phyloP scores from a whole-genome alignment of 2,113 vertebrate genomes.

The Muscicapa adusta region DNA sequence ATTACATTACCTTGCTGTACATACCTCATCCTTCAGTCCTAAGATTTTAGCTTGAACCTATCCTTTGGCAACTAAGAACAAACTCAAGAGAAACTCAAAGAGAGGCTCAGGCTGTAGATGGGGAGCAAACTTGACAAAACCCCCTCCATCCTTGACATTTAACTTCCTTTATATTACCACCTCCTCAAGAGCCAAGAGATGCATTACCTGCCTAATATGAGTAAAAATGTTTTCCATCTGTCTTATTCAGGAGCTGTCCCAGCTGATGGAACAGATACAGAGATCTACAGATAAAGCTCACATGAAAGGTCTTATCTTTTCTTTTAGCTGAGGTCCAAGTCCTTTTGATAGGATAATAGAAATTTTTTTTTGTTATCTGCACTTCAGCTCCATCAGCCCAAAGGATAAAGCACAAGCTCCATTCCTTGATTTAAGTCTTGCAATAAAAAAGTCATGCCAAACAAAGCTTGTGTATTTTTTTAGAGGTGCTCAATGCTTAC shows the following conservation, averaged over 20 bases:
- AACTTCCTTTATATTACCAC: neutral
- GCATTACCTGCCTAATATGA: neutral
- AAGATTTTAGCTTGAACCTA: neutral
- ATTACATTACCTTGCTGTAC: neutral
- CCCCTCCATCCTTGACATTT: neutral
- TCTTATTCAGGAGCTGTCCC: slow-evolving; percentile 10
- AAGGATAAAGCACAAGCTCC: neutral
- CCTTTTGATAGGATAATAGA: neutral
- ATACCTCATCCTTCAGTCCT: neutral
- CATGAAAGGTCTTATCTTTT: slow-evolving; percentile 21
- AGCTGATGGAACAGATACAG: slow-evolving; percentile 12
- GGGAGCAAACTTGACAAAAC: neutral
- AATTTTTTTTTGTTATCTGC: neutral
- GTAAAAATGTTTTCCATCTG: neutral
- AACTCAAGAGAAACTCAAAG: neutral
- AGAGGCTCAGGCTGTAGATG: neutral
- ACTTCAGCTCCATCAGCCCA: neutral
- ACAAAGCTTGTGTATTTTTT: neutral
- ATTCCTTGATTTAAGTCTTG: neutral
- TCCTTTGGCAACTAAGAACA: neutral
- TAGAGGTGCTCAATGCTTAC: neutral
- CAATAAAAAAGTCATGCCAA: slow-evolving; percentile 20
- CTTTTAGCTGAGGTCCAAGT: neutral
- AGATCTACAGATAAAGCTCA: neutral
- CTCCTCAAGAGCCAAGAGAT: neutral